phyloP scores from a whole-genome alignment of 2,888 invertebrate species.

The Tiphia femorata region DNA sequence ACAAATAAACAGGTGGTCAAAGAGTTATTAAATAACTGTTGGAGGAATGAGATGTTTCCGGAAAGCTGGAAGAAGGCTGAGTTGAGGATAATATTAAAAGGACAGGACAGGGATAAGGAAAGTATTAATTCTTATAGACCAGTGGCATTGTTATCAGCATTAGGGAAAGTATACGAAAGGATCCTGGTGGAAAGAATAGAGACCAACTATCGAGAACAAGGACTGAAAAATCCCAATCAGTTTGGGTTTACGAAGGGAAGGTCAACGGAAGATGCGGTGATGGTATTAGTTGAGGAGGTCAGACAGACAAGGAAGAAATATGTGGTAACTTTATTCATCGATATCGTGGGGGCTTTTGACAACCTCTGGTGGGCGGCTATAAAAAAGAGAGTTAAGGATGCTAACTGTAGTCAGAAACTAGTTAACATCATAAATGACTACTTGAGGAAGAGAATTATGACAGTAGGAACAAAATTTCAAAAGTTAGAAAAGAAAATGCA shows the following conservation, averaged over 20 bases:
- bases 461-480: neutral
- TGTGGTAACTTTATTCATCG: conserved; percentile 40
- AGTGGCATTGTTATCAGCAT: conserved; percentile 38
- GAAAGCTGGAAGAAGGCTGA: conserved; percentile 20
- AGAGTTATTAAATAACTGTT: conserved; percentile 16
- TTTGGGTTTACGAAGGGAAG: conserved; percentile 50
- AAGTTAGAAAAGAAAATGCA: neutral
- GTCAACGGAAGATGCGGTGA: conserved; percentile 46
- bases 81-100: neutral
- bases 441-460: neutral
- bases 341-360: conserved; percentile 56
- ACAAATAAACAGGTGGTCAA: neutral
- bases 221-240: conserved; percentile 35
- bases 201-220: neutral
- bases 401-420: neutral
- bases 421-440: neutral
- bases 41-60: conserved; percentile 48
- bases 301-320: conserved; percentile 32
- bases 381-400: conserved; percentile 24
- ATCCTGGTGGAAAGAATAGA: conserved; percentile 38
- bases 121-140: neutral
- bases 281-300: neutral
- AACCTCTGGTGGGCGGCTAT: conserved; percentile 56
- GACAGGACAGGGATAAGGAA: neutral
- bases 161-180: conserved; percentile 54